phyloP scores from a whole-genome alignment of 2,888 invertebrate species.

The Catocala fraxini region DNA sequence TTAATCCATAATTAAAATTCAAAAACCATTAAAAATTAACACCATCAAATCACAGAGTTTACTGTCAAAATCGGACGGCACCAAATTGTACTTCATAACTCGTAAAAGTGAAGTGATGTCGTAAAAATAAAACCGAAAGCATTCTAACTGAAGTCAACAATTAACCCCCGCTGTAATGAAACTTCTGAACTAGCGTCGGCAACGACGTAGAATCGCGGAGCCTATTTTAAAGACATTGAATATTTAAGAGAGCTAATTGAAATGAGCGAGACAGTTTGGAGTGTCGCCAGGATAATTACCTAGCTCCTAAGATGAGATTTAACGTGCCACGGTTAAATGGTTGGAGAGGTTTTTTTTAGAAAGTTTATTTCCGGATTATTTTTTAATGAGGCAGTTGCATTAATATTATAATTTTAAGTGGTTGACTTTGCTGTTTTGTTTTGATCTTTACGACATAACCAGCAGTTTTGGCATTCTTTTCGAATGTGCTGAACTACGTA shows the following conservation, averaged over 20 bases:
- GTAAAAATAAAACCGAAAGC: conserved; percentile 77
- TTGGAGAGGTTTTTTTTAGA: conserved; percentile 39
- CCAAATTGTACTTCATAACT: conserved; percentile 67
- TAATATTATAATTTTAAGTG: conserved; percentile 20
- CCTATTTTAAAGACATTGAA: conserved; percentile 88
- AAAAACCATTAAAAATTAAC: conserved; percentile 51
- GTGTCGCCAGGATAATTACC: conserved; percentile 87
- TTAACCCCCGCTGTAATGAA: conserved; percentile 83
- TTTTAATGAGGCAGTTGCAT: conserved; percentile 29
- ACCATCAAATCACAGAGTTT: conserved; percentile 56
- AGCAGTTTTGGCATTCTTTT: too few relatives aligned
- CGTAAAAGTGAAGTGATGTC: conserved; percentile 70
- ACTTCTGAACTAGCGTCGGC: conserved; percentile 79
- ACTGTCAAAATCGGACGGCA: conserved; percentile 65
- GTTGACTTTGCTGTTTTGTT: conserved; percentile 6
- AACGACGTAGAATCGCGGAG: conserved; percentile 74
- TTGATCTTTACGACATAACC: neutral
- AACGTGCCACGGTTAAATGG: conserved; percentile 82
- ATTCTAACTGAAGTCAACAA: conserved; percentile 78
- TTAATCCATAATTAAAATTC: conserved; percentile 49
- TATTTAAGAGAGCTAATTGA: conserved; percentile 88
- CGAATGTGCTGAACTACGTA: too few relatives aligned
- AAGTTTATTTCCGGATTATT: conserved; percentile 42
- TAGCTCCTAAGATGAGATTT: conserved; percentile 85
- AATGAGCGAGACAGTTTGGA: conserved; percentile 87